phyloP scores from a whole-genome alignment of 2,797 vertebrate genomes.

The Leucoraja ocellata region DNA sequence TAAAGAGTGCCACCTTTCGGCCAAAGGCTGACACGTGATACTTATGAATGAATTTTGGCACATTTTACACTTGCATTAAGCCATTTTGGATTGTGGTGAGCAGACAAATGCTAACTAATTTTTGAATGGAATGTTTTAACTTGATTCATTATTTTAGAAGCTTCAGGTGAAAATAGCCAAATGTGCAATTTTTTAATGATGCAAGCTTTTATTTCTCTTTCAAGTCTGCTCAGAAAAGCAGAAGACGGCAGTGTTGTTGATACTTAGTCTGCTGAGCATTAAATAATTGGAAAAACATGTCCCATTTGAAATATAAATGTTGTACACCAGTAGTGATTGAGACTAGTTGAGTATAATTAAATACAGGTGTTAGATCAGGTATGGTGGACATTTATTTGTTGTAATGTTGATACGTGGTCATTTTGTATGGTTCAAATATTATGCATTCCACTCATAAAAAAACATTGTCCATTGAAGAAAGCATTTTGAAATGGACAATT shows the following conservation, averaged over 20 bases:
- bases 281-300: slow-evolving; percentile 26
- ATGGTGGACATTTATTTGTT: not conserved
- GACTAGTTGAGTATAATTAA: not conserved
- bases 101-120: not conserved
- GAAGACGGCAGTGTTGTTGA: not conserved
- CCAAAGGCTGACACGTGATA: not conserved
- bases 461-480: too few relatives aligned
- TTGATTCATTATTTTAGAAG: not conserved
- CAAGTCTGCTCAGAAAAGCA: not conserved
- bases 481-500: not conserved
- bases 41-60: not conserved
- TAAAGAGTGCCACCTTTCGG: not conserved
- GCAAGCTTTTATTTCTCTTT: not conserved
- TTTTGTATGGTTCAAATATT: not conserved
- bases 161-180: slow-evolving; percentile 22
- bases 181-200: not conserved
- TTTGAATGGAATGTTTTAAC: not conserved
- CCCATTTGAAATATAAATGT: not conserved
- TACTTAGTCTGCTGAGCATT: slow-evolving; percentile 9
- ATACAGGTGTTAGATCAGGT: not conserved
- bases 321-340: not conserved
- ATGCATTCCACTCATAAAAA: not conserved
- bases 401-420: not conserved
- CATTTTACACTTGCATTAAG: not conserved
- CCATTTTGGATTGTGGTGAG: not conserved